phyloP scores from a whole-genome alignment of 2,797 vertebrate species.

The Spinibarbus caldwelli region DNA sequence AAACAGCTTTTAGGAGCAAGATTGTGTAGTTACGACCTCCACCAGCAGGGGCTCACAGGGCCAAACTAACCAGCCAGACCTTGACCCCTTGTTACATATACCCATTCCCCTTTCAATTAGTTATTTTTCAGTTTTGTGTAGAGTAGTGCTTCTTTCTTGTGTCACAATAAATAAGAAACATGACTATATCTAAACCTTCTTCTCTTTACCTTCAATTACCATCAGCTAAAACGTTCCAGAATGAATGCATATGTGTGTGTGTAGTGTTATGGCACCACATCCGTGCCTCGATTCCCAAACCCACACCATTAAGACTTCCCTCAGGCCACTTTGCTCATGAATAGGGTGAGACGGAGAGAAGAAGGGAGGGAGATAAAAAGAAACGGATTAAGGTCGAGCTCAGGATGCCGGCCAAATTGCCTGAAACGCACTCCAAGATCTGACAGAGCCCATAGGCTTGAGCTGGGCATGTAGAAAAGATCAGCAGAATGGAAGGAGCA shows the following conservation, averaged over 20 bases:
- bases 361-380: not conserved
- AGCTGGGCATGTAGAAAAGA: constrained; percentile 10
- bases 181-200: not conserved
- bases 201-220: constrained; percentile 19
- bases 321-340: constrained; percentile 6
- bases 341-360: not conserved
- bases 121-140: not conserved
- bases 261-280: constrained; percentile 8
- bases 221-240: not conserved
- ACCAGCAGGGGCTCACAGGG: constrained; percentile 19
- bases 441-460: constrained; percentile 15
- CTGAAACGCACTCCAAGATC: constrained; percentile 14
- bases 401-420: not conserved
- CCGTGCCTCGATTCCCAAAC: not conserved
- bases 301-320: constrained; percentile 18
- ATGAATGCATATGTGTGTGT: not conserved
- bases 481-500: constrained; percentile 45
- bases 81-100: not conserved
- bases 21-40: not conserved
- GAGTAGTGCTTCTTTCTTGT: not conserved
- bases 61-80: not conserved
- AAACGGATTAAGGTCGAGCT: not conserved
- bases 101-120: not conserved
- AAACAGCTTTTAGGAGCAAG: not conserved
- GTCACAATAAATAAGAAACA: not conserved